A percentile compares a stretch with the other conserved stretches of the same genome.
Evolutionary conservation across 2,797 vertebrate species (phyloP).

Genomic region (Sciurus carolinensis): DNA sequence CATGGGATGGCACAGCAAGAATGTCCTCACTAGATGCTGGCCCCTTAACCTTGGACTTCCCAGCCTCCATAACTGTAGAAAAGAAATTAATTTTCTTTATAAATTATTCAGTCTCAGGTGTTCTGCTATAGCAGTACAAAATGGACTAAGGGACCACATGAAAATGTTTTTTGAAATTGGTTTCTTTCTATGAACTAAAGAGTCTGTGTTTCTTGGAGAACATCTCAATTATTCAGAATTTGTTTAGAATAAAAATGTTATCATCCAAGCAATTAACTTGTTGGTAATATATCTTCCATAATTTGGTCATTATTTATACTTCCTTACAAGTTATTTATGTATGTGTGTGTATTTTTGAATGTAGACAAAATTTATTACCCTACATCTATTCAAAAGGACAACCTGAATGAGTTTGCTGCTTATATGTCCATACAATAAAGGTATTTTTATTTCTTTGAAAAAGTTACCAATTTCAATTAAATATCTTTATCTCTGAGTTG

Average conservation of each 20-base stretch:
- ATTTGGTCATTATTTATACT: neutral
- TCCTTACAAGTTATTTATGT: neutral
- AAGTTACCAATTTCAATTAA: neutral
- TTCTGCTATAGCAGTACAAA: neutral
- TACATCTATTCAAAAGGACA: neutral
- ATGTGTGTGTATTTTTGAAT: neutral
- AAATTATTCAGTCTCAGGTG: neutral
- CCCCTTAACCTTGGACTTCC: neutral
- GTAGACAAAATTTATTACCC: neutral
- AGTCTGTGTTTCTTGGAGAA: neutral
- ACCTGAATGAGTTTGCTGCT: neutral
- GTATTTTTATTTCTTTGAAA: slow-evolving; percentile 24
- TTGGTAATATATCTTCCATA: slow-evolving; percentile 47
- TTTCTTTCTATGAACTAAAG: neutral
- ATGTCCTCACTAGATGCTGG: neutral
- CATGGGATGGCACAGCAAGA: neutral
- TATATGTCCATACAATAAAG: neutral
- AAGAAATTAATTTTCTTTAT: neutral
- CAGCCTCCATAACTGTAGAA: neutral
- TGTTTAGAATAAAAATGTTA: slow-evolving; percentile 55
- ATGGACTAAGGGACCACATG: neutral
- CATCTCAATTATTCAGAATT: neutral
- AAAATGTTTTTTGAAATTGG: slow-evolving; percentile 10
- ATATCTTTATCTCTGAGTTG: neutral
- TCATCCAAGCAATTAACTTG: neutral